Conservation (phyloP, 2,113 vertebrate species). For the Rhodinocichla rosea region DNA sequence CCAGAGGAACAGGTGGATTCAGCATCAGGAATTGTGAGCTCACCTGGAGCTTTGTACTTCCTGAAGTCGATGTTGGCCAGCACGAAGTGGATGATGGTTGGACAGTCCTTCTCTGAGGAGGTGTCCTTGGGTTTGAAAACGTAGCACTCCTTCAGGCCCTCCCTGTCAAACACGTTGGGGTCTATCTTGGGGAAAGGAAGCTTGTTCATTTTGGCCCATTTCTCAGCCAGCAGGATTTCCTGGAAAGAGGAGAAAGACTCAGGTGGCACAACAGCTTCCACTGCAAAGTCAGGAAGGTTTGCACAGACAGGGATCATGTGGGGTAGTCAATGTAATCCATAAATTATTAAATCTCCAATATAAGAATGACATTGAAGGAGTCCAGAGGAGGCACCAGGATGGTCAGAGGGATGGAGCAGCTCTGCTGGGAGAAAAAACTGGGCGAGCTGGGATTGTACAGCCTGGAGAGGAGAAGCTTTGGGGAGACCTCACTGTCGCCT, state of each 20-base stretch:
- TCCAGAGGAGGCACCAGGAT: background rate
- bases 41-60: constrained; percentile 91
- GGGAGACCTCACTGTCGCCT: background rate
- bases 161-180: constrained; percentile 92
- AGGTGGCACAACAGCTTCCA: background rate
- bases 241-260: constrained; percentile 43
- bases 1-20: background rate
- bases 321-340: background rate
- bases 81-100: constrained; percentile 95
- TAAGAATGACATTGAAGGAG: background rate
- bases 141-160: constrained; percentile 96
- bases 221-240: constrained; percentile 96
- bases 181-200: constrained; percentile 98
- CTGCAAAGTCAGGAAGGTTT: background rate
- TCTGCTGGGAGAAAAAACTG: background rate
- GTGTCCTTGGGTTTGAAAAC: constrained; percentile 90
- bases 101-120: constrained; percentile 89
- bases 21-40: background rate
- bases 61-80: constrained; percentile 96
- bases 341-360: background rate
- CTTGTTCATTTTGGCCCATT: constrained; percentile 99
- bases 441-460: background rate
- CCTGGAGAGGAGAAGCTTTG: background rate
- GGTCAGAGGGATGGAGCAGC: background rate
- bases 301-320: background rate